Base-by-base conservation (phyloP, 1,140 invertebrate genomes). In the Rhopalosiphum maidis region DNA sequence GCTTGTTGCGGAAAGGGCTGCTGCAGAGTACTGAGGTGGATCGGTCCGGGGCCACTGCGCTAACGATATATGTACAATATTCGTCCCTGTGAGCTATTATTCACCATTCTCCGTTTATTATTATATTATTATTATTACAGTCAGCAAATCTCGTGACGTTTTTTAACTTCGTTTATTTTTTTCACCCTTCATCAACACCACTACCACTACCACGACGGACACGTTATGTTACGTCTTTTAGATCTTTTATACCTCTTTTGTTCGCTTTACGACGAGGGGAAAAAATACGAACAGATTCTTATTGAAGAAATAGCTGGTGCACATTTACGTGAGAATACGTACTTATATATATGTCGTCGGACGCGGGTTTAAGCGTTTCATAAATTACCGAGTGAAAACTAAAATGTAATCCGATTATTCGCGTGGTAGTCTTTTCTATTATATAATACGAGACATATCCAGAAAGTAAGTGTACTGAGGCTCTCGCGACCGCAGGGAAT, bases 1-100 rank as follows among this genome's bases (percentile, higher is more conserved):
- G 83, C 83, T 85, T 85, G 22, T 85, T 43, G 83, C 41, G 25
- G 82, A 60, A 60, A 60, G n/a, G 60, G 15, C 60, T 77, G 30
- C 60, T 77, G 60, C 60, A 77, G 60, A 77, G 60, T 5, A n/a
- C n/a, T n/a, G 30, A 77, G 60, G 60, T 77, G 15, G 60, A 43
- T 41, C 41, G 37, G 22, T 11, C 37, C 83, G 83, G 22, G 37
- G 22, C 22, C 35, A 35, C 37, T 85, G 37, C 23, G 23, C 2
- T 25, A 83, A 37, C 22, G 21, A 25, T 83, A 23, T 37, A 23
- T 41, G 35, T 41, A 37, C 35, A 41, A 37, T 35, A 23, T 35
- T 83, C 82, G 82, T 83, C 82, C 94, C 94, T 87, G 94, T 94
- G 3, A 77, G n/a, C 60, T 77, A 77, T 77, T 77, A 11, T 15